phyloP scores from a whole-genome alignment of 2,888 invertebrate genomes.

The Apamea sordens region DNA sequence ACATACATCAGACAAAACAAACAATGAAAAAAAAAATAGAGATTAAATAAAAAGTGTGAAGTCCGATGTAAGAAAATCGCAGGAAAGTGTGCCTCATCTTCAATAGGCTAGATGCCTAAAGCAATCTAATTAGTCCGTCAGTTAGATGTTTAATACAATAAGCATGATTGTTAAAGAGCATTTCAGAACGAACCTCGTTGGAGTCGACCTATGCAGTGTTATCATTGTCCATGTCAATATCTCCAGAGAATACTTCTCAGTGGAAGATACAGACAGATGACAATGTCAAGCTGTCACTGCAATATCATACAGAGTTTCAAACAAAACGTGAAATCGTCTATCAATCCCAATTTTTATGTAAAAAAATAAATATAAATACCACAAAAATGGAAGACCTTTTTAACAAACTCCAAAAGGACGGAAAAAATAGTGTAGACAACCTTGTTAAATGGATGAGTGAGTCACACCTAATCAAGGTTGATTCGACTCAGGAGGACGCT shows the following conservation, averaged over 20 bases:
- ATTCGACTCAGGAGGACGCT: neutral
- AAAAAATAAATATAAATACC: neutral
- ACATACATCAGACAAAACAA: too few relatives aligned
- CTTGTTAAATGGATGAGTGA: constrained; percentile 79
- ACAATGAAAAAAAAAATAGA: too few relatives aligned
- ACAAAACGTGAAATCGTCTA: neutral
- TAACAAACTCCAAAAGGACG: constrained; percentile 72
- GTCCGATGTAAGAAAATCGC: too few relatives aligned
- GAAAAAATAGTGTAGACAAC: constrained; percentile 75
- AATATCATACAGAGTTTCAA: constrained; percentile 3
- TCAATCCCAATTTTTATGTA: neutral
- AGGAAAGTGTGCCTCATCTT: too few relatives aligned
- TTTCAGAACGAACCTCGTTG: neutral
- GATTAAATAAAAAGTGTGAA: too few relatives aligned
- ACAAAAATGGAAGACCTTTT: constrained; percentile 47
- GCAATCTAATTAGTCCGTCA: too few relatives aligned
- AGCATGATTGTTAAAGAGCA: neutral
- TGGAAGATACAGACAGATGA: neutral
- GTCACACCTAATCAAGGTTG: constrained; percentile 72
- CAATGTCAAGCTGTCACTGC: constrained; percentile 11
- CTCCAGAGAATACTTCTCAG: neutral
- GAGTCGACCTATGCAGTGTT: neutral
- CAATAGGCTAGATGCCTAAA: too few relatives aligned
- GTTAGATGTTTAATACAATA: neutral
- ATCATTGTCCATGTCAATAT: neutral